Evolutionary conservation across 2,113 vertebrate species (phyloP).

Genomic region (Ursus arctos): DNA sequence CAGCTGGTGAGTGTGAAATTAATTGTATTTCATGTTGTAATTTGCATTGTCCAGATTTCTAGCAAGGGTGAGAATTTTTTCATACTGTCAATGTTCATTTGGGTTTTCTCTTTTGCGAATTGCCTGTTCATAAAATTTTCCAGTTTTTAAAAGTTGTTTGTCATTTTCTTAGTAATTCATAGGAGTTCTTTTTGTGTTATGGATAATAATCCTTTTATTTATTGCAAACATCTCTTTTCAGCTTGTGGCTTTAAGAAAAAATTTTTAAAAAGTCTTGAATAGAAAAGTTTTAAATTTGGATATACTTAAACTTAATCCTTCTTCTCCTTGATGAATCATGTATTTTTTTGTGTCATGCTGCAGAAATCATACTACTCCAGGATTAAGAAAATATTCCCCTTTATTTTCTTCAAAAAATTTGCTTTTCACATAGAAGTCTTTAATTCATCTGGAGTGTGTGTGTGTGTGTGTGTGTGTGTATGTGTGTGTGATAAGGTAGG

Average conservation of each 20-base stretch:
- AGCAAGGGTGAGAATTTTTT: neutral
- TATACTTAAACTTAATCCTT: neutral
- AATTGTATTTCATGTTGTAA: neutral
- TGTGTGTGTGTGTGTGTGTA: too few species aligned
- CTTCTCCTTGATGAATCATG: neutral
- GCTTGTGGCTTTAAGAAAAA: too few species aligned
- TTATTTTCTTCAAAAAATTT: neutral
- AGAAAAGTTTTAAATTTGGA: neutral
- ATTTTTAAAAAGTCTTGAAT: too few species aligned
- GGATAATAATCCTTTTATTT: neutral
- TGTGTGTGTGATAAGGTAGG: neutral
- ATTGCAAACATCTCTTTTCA: too few species aligned
- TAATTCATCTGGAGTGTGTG: neutral
- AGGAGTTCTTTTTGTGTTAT: neutral
- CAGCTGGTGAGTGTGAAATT: neutral
- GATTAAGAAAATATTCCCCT: neutral
- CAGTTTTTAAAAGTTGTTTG: neutral
- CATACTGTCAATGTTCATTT: neutral
- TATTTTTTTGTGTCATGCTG: neutral
- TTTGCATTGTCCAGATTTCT: neutral
- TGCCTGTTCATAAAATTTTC: neutral
- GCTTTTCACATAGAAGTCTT: neutral
- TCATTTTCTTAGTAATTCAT: neutral
- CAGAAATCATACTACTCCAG: neutral
- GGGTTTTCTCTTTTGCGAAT: neutral